These are phyloP conservation scores for Leptinotarsa rubiginosa DNA, from an alignment of 2,888 invertebrate species.

Conservation along the genomic window DNA sequence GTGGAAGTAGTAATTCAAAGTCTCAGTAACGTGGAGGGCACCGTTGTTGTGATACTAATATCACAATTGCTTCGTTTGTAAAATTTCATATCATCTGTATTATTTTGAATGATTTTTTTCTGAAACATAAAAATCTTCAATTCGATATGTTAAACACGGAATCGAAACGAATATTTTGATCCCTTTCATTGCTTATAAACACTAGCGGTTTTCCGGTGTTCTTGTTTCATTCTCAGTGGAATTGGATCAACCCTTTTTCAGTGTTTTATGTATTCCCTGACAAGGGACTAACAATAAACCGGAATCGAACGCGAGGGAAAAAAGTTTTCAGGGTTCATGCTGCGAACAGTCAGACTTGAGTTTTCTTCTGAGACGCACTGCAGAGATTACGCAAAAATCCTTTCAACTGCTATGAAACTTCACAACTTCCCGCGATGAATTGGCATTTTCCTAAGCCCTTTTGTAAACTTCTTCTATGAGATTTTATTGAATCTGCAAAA, in stretches of 20 bases:
- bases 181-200: neutral
- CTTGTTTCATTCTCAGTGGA: neutral
- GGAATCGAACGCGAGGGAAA: neutral
- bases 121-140: too few relatives aligned
- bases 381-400: constrained; percentile 35
- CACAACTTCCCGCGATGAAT: constrained; percentile 28
- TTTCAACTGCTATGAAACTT: constrained; percentile 32
- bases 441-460: constrained; percentile 32
- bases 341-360: constrained; percentile 1
- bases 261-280: neutral
- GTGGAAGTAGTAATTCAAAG: too few relatives aligned
- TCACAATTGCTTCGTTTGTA: too few relatives aligned
- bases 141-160: too few relatives aligned
- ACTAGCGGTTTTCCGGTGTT: neutral
- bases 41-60: too few relatives aligned
- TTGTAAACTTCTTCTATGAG: neutral
- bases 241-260: neutral
- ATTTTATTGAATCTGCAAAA: neutral
- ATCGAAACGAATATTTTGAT: too few relatives aligned
- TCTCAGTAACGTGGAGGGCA: too few relatives aligned
- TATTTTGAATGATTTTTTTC: too few relatives aligned
- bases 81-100: too few relatives aligned
- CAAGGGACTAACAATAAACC: neutral
- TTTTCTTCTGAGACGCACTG: constrained; percentile 25
- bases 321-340: neutral